phyloP scores from a whole-genome alignment of 2,888 invertebrate species.

The Leptopilina syphax region DNA sequence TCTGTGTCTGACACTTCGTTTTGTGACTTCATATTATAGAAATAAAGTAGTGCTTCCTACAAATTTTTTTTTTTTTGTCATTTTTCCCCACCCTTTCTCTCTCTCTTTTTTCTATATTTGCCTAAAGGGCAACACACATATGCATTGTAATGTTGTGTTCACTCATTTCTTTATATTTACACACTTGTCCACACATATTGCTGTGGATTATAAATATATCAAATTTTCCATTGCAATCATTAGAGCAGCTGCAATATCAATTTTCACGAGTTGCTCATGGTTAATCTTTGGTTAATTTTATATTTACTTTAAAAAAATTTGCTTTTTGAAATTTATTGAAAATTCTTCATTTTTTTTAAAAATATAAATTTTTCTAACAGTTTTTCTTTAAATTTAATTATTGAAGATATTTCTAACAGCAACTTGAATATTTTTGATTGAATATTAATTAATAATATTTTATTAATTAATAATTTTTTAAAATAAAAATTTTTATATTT shows the following conservation, averaged over 20 bases:
- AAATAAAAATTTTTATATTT: too few relatives aligned
- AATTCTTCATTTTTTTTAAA: too few relatives aligned
- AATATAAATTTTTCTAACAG: too few relatives aligned
- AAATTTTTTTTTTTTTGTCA: conserved; percentile 29
- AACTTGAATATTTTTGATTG: too few relatives aligned
- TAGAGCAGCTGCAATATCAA: conserved; percentile 8
- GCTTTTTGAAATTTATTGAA: too few relatives aligned
- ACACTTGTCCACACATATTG: conserved; percentile 6
- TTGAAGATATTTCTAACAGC: too few relatives aligned
- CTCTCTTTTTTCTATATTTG: conserved; percentile 21
- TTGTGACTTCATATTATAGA: conserved; percentile 26
- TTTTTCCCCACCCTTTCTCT: conserved; percentile 39
- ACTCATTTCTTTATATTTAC: conserved; percentile 21
- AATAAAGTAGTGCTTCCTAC: not conserved
- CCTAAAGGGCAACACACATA: conserved; percentile 29
- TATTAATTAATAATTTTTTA: too few relatives aligned
- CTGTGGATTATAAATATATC: conserved; percentile 5
- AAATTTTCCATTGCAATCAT: not conserved
- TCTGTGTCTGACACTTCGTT: conserved; percentile 52
- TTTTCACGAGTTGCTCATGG: not conserved
- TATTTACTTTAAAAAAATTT: too few relatives aligned
- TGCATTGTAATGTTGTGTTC: conserved; percentile 35
- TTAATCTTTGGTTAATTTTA: not conserved
- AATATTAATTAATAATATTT: too few relatives aligned
- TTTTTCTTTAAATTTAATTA: too few relatives aligned